phyloP scores from a whole-genome alignment of 2,888 invertebrate genomes.

The Agrochola lota region DNA sequence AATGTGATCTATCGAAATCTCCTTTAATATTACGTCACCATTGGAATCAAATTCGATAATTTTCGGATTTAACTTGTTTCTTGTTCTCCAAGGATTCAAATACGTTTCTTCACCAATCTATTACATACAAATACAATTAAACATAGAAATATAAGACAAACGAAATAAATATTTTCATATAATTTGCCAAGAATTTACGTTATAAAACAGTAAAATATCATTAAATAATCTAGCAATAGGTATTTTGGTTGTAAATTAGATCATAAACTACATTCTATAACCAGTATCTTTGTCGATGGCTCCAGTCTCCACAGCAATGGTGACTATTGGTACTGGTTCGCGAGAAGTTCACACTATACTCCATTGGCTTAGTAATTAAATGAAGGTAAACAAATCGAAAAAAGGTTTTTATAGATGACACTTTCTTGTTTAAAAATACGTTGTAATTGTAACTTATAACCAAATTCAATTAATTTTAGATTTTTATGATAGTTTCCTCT shows the following conservation, averaged over 20 bases:
- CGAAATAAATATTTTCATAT: slow-evolving; percentile 2
- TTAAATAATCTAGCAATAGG: neutral
- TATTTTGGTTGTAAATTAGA: slow-evolving; percentile 1
- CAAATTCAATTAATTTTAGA: too few relatives aligned
- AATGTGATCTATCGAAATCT: slow-evolving; percentile 57
- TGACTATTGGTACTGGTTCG: neutral
- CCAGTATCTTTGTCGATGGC: slow-evolving; percentile 6
- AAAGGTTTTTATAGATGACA: too few relatives aligned
- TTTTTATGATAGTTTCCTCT: too few relatives aligned
- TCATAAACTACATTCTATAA: slow-evolving; percentile 10
- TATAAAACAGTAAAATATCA: neutral
- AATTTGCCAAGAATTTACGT: neutral
- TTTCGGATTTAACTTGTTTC: slow-evolving; percentile 66
- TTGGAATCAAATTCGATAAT: slow-evolving; percentile 74
- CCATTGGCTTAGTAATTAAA: too few relatives aligned
- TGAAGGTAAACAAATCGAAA: too few relatives aligned
- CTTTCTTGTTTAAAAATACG: too few relatives aligned
- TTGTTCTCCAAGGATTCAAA: slow-evolving; percentile 78
- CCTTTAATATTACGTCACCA: slow-evolving; percentile 69
- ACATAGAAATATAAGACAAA: slow-evolving; percentile 20
- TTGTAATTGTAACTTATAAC: too few relatives aligned
- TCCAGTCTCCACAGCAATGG: slow-evolving; percentile 19
- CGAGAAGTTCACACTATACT: neutral
- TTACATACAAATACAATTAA: slow-evolving; percentile 45
- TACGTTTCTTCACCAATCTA: slow-evolving; percentile 70